Conservation (phyloP, 2,888 invertebrate genomes). For the Gari tellinella region DNA sequence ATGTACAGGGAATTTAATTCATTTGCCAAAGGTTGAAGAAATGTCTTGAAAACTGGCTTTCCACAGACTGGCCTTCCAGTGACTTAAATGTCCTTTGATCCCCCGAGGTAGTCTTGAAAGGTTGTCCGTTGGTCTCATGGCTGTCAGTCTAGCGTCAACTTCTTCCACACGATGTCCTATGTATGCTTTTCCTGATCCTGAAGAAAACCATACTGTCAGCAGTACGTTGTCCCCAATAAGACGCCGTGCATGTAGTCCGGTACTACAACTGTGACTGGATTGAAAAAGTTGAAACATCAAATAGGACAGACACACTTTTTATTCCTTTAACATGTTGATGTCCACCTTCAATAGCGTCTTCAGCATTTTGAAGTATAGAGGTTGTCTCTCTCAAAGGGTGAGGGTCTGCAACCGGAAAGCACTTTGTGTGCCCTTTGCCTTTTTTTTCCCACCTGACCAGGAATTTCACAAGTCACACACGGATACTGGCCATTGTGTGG, state of each 20-base stretch:
- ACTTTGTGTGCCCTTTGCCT: conserved; percentile 34
- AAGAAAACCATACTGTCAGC: conserved; percentile 16
- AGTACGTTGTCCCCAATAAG: conserved; percentile 17
- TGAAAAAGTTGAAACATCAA: conserved; percentile 4
- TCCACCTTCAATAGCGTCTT: neutral
- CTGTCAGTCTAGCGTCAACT: conserved; percentile 11
- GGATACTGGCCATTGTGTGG: conserved; percentile 44
- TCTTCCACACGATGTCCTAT: conserved; percentile 12
- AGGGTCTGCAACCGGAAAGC: no score
- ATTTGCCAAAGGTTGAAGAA: conserved; percentile 23
- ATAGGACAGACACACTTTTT: conserved; percentile 10
- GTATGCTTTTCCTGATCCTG: conserved; percentile 5
- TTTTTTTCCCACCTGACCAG: conserved; percentile 15
- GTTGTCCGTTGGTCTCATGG: conserved; percentile 31
- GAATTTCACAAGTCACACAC: conserved; percentile 31
- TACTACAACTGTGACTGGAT: conserved; percentile 4
- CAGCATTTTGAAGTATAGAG: conserved; percentile 14
- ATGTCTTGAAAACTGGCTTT: conserved; percentile 38
- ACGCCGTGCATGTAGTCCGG: conserved; percentile 32
- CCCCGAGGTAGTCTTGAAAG: conserved; percentile 25
- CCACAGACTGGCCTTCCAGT: conserved; percentile 36
- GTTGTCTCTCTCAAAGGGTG: no score
- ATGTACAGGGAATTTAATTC: conserved; percentile 19
- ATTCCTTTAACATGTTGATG: neutral
- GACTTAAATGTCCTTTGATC: conserved; percentile 12